Evolutionary conservation across 2,888 invertebrate genomes (phyloP), one percentile per base, ranked within the genome.

Genomic region (Fabriciana adippe): DNA sequence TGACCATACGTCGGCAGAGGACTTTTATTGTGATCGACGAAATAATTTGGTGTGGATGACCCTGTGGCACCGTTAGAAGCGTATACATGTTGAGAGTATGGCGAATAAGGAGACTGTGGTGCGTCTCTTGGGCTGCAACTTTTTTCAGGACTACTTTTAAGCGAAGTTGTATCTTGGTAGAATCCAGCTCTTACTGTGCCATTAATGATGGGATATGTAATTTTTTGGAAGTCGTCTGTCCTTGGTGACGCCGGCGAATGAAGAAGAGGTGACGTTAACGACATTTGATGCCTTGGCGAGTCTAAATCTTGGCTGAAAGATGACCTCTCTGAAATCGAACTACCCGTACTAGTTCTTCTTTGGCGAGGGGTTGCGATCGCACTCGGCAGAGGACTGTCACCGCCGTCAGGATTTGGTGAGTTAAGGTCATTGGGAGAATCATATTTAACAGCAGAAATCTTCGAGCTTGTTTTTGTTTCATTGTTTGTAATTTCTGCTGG

Each of bases 181-280:
- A 97, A 97, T 4, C 97, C 97, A 48, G 97, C 97, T 75, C 97
- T 94, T 6, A 97, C 96, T 5, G 97, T 95, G 0, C 97, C 97
- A 79, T 97, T 97, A n/a, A 96, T 93, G 15, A 95, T 93, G 0
- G 96, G 95, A 81, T 96, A 95, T 6, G 95, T 93, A n/a, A 95
- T 94, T 74, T 94, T 94, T 76, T 94, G 94, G 71, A 94, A 94
- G 56, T 95, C 95, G 72, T 96, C 96, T 0, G 95, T 95, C 72
- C 95, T 93, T 0, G 97, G 96, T 0, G 97, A 97, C 31, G 95
- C 96, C 73, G 96, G 96, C 0, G 96, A 96, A n/a, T 94, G 94
- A 18, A 96, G 93, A 57, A 96, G 87, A 0, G 96, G 96, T 3
- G 96, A 96, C 0, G 95, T 95, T 78, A 95, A 96, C 1, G 96